These are phyloP conservation scores for Morone chrysops DNA, from an alignment of 2,113 vertebrate species.

Conservation along the genomic window DNA sequence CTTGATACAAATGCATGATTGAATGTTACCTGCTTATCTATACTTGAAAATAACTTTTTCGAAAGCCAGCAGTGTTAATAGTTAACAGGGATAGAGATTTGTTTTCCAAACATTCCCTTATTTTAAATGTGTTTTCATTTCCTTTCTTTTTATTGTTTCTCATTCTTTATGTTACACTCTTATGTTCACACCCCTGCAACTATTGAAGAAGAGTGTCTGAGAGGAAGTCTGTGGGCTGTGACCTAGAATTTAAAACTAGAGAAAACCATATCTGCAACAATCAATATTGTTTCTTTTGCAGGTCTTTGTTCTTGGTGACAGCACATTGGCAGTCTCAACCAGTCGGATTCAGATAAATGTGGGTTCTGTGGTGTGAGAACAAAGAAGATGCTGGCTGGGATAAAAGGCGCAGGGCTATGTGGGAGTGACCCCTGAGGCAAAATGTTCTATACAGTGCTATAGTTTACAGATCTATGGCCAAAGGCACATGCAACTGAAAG, in stretches of 20 bases:
- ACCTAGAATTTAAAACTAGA: constrained; percentile 63
- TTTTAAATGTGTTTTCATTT: background rate
- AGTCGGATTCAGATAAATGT: constrained; percentile 56
- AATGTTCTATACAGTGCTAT: constrained; percentile 1
- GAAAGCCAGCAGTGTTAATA: too few relatives aligned
- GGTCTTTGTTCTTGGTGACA: constrained; percentile 53
- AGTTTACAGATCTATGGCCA: constrained; percentile 25
- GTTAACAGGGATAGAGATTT: background rate
- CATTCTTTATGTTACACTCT: background rate
- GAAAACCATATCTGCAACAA: constrained; percentile 50
- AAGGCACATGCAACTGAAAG: constrained; percentile 21
- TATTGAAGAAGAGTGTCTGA: constrained; percentile 12
- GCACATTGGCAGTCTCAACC: constrained; percentile 45
- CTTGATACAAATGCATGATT: too few relatives aligned
- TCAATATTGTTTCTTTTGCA: constrained; percentile 51
- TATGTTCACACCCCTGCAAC: constrained; percentile 10
- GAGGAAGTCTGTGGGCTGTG: constrained; percentile 59
- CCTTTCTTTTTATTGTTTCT: background rate
- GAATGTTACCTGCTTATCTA: too few relatives aligned
- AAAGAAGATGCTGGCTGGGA: constrained; percentile 41
- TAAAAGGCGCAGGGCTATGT: constrained; percentile 44
- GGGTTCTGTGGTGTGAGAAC: constrained; percentile 42
- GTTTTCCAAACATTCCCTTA: background rate
- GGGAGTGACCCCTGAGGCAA: constrained; percentile 65
- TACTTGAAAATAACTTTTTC: too few relatives aligned